Evolutionary conservation across 1,140 invertebrate species (phyloP).

Genomic region (Tetragnatha versicolor): DNA sequence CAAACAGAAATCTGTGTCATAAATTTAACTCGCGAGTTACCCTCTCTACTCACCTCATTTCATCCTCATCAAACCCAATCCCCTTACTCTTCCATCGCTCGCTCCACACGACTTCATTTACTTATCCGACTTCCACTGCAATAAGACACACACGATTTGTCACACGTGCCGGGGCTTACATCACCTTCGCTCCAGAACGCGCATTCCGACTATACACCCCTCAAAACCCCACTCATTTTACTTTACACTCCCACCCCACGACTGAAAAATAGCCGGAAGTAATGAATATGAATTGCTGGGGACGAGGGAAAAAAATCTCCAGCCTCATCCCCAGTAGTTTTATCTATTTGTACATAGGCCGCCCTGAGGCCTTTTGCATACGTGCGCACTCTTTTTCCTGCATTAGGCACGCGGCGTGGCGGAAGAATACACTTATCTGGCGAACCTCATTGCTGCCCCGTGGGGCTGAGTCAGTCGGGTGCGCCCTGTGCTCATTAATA

Average conservation of each 20-base stretch:
- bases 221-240: neutral
- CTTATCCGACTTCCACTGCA: neutral
- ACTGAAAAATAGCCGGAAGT: constrained; percentile 41
- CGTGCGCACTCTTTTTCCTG: neutral
- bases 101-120: neutral
- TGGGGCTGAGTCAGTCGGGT: constrained; percentile 28
- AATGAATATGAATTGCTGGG: constrained; percentile 49
- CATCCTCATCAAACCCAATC: neutral
- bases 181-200: neutral
- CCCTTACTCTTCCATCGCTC: neutral
- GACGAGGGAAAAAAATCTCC: neutral
- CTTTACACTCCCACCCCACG: neutral
- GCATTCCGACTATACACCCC: neutral
- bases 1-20: too few species aligned
- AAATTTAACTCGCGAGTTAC: neutral
- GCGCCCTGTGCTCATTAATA: neutral
- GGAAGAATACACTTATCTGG: constrained; percentile 53
- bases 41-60: neutral
- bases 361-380: neutral
- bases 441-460: constrained; percentile 34
- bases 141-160: constrained; percentile 22
- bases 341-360: constrained; percentile 39
- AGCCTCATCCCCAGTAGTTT: neutral
- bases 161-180: constrained; percentile 14
- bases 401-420: constrained; percentile 44